Evolutionary conservation across 2,888 invertebrate species (phyloP).

Genomic region (Phyto melanocephala): DNA sequence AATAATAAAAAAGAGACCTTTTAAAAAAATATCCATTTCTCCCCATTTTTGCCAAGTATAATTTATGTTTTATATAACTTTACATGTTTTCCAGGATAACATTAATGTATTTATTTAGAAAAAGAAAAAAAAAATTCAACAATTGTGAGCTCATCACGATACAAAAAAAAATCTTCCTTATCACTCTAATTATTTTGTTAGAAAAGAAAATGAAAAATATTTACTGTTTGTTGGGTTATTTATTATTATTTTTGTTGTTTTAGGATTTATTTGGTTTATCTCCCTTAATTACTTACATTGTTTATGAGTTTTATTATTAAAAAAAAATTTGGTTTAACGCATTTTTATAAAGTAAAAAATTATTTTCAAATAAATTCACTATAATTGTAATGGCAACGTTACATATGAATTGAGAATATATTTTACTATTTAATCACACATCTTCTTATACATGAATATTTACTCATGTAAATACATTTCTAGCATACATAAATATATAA

Average conservation of each 20-base stretch:
- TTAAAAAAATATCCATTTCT: not conserved
- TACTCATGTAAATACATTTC: not conserved
- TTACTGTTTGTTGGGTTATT: conserved; percentile 21
- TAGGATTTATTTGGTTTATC: conserved; percentile 11
- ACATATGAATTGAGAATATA: not conserved
- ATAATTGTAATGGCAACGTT: conserved; percentile 60
- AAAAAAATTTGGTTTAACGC: conserved; percentile 29
- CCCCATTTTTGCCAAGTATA: not conserved
- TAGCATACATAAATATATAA: conserved; percentile 36
- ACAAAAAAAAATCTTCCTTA: conserved; percentile 29
- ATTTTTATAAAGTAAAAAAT: conserved; percentile 2
- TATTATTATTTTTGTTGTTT: conserved; percentile 13
- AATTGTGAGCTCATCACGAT: not conserved
- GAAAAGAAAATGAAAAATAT: conserved; percentile 13
- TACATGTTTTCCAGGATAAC: conserved; percentile 32
- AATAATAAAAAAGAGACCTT: not conserved
- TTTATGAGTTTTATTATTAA: conserved; percentile 71
- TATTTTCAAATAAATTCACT: conserved; percentile 54
- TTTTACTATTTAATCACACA: conserved; percentile 2
- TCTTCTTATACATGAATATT: not conserved
- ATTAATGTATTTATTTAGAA: not conserved
- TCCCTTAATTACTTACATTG: conserved; percentile 72
- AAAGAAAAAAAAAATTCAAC: not conserved
- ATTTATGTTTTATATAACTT: conserved; percentile 52
- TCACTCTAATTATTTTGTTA: conserved; percentile 50